Conservation (phyloP, 1,140 invertebrate species). For the Sycophila sp. region DNA sequence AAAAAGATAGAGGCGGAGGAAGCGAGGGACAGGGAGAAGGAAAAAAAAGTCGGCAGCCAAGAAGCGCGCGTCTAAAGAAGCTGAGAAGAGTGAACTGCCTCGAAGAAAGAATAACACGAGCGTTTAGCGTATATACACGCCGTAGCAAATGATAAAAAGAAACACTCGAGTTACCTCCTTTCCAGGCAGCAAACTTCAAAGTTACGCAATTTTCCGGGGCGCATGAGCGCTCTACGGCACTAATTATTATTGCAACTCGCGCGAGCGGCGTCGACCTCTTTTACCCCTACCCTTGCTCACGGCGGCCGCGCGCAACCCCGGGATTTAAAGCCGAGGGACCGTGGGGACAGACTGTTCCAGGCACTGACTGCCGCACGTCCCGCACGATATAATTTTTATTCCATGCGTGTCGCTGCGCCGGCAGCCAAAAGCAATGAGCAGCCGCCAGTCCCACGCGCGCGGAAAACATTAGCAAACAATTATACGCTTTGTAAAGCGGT, state of each 20-base stretch:
- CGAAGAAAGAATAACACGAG: not conserved
- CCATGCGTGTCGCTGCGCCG: not conserved
- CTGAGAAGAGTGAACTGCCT: not conserved
- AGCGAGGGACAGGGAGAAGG: not conserved
- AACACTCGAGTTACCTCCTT: not conserved
- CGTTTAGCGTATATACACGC: not conserved
- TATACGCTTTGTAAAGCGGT: not conserved
- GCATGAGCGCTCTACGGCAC: not conserved
- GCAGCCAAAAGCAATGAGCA: not conserved
- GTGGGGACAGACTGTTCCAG: not conserved
- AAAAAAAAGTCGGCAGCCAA: not conserved
- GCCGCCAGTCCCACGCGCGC: not conserved
- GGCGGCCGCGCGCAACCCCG: no score
- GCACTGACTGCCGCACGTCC: not conserved
- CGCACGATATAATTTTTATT: slow-evolving; percentile 22
- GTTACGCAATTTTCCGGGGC: slow-evolving; percentile 4
- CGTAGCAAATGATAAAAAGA: slow-evolving; percentile 1
- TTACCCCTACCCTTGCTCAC: not conserved
- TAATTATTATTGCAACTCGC: slow-evolving; percentile 12
- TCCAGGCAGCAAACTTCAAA: not conserved
- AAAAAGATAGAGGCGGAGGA: not conserved
- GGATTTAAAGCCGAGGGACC: not conserved
- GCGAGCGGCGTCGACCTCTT: not conserved
- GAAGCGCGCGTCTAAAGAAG: not conserved
- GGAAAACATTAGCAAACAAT: slow-evolving; percentile 17